These are phyloP conservation scores for Eudyptes chrysolophus DNA, from an alignment of 2,113 vertebrate species.

Conservation along the genomic window DNA sequence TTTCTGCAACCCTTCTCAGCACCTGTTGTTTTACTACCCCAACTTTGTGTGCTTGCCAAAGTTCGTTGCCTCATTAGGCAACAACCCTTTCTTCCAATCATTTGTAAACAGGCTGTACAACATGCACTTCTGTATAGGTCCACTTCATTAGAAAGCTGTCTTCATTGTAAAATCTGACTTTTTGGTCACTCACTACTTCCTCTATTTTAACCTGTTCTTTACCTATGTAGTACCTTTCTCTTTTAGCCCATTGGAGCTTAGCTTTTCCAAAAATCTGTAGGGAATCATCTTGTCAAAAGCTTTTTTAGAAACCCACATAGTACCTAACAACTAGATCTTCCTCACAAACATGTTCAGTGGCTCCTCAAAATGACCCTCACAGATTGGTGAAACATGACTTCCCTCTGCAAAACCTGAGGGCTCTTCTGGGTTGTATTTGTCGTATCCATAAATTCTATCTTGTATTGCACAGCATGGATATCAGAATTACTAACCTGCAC, in stretches of 20 bases:
- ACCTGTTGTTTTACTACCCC: neutral
- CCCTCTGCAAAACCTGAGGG: neutral
- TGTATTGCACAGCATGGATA: neutral
- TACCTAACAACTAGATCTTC: neutral
- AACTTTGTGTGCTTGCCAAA: neutral
- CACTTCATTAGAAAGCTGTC: neutral
- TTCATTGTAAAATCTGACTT: neutral
- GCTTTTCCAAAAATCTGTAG: neutral
- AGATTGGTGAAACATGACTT: neutral
- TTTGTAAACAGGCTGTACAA: neutral
- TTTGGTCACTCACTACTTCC: neutral
- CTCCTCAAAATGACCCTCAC: neutral
- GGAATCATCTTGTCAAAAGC: neutral
- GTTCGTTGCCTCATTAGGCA: neutral
- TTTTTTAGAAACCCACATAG: neutral
- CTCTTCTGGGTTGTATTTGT: neutral
- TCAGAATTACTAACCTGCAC: neutral
- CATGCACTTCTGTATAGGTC: neutral
- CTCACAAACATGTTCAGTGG: neutral
- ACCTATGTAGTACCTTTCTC: neutral
- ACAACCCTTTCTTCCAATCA: neutral
- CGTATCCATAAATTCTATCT: neutral
- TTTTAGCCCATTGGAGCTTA: neutral
- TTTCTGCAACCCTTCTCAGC: neutral
- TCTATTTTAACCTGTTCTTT: neutral